Evolutionary conservation across 2,888 invertebrate genomes (phyloP).

Genomic region (Sisyra terminalis): DNA sequence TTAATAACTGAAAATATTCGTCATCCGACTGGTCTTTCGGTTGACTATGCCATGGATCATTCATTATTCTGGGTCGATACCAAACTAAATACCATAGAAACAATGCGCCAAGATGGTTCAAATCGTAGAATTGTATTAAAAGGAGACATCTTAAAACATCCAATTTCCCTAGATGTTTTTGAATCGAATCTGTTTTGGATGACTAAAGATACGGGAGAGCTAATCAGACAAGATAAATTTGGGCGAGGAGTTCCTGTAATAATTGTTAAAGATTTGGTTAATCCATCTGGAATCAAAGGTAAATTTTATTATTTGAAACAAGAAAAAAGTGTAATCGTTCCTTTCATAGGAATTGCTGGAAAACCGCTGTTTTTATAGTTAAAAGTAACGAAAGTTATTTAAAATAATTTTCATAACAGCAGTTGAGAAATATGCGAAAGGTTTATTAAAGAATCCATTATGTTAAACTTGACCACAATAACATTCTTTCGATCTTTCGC

Average conservation of each 20-base stretch:
- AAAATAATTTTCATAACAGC: conserved; percentile 1
- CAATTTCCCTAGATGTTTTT: conserved; percentile 82
- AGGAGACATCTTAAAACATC: conserved; percentile 61
- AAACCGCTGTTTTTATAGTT: conserved; percentile 2
- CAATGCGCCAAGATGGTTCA: conserved; percentile 66
- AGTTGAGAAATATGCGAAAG: no score
- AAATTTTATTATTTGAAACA: conserved; percentile 10
- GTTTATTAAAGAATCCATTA: no score
- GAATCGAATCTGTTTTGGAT: conserved; percentile 88
- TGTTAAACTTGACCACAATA: no score
- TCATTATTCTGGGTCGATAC: conserved; percentile 92
- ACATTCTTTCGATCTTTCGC: no score
- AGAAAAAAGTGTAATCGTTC: background rate
- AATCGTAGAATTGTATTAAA: conserved; percentile 52
- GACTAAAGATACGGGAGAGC: conserved; percentile 74
- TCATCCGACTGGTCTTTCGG: conserved; percentile 75
- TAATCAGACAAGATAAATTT: conserved; percentile 88
- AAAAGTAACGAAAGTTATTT: background rate
- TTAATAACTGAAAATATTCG: conserved; percentile 68
- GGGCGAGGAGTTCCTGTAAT: conserved; percentile 81
- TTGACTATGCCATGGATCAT: conserved; percentile 82
- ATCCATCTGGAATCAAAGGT: conserved; percentile 76
- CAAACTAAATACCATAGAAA: conserved; percentile 80
- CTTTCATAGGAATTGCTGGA: background rate
- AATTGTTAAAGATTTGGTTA: conserved; percentile 66